Conservation (phyloP, 2,888 invertebrate species). For the Dryococelus australis region DNA sequence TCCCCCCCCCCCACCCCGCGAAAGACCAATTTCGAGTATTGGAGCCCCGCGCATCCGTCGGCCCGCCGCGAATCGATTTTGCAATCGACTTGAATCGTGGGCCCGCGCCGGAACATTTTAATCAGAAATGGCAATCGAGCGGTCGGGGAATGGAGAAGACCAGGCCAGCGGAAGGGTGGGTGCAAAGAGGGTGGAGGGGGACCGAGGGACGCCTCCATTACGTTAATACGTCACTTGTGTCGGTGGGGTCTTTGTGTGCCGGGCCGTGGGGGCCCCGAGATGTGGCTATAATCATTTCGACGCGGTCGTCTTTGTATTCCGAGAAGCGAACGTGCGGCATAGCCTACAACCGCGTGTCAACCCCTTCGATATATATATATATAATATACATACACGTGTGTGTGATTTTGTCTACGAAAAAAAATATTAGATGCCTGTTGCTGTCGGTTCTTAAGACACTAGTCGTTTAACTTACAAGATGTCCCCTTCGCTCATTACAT, state of each 20-base stretch:
- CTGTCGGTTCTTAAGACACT: too few relatives aligned
- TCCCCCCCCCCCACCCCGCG: not conserved
- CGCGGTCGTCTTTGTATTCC: not conserved
- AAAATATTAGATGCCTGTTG: too few relatives aligned
- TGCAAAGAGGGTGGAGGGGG: not conserved
- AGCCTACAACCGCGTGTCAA: too few relatives aligned
- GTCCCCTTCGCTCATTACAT: too few relatives aligned
- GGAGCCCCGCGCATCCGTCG: not conserved
- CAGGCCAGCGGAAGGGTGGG: not conserved
- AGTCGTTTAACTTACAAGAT: too few relatives aligned
- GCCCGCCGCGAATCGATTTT: not conserved
- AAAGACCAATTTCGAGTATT: not conserved
- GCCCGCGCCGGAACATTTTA: not conserved
- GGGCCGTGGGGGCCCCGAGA: not conserved
- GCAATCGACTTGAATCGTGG: not conserved
- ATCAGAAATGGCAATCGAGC: constrained; percentile 11
- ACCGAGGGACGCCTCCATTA: not conserved
- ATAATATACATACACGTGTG: too few relatives aligned
- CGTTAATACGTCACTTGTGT: constrained; percentile 16
- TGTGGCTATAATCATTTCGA: not conserved
- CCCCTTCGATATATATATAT: too few relatives aligned
- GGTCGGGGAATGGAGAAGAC: not conserved
- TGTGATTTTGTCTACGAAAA: too few relatives aligned
- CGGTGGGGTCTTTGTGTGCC: not conserved
- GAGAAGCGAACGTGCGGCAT: too few relatives aligned